Base-by-base conservation (phyloP, 2,888 invertebrate genomes). In the Drosophila helvetica region DNA sequence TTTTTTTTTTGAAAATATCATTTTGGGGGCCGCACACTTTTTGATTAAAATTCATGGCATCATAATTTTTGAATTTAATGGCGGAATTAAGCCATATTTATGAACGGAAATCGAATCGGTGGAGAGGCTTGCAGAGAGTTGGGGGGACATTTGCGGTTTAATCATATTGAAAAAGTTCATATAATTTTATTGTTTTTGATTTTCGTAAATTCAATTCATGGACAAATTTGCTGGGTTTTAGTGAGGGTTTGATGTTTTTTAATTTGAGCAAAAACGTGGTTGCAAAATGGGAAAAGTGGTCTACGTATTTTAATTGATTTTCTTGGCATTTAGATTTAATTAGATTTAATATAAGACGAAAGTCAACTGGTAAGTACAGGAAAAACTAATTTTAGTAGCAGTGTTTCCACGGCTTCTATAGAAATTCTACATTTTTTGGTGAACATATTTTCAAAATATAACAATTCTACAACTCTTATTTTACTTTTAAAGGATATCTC, bases 41-140 rank as follows among this genome's bases (percentile, higher is more conserved):
- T 71, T 70, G 62, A 75, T 77, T 83, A 73, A 63, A 75, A 62
- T 77, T 75, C 45, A 81, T 70, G 62, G 58, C 15, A 43, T 25
- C 33, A 53, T 57, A 47, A 62, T 51, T 68, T 71, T 64, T 27
- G 17, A 30, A 42, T 42, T 72, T 78, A 54, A 74, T 66, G 38
- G 42, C 12, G 0, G 15, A 47, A 52, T 68, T 45, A 56, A 64
- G 57, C 1, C n/a, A 51, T 18, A 50, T 66, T 30, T 33, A 43
- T 17, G 42, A 33, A 59, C 19, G 19, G 45, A 59, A 54, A 12
- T 38, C 19, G 12, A 53, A 22, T n/a, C 10, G 6, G 8, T 25
- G n/a, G 17, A 8, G 9, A 9, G 6, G 10, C 22, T 3, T 15
- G 9, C 15, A 15, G n/a, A 0, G 9, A 27, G 2, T 18, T 4